Evolutionary conservation across 2,797 vertebrate genomes (phyloP).

Genomic region (Hemibagrus guttatus): DNA sequence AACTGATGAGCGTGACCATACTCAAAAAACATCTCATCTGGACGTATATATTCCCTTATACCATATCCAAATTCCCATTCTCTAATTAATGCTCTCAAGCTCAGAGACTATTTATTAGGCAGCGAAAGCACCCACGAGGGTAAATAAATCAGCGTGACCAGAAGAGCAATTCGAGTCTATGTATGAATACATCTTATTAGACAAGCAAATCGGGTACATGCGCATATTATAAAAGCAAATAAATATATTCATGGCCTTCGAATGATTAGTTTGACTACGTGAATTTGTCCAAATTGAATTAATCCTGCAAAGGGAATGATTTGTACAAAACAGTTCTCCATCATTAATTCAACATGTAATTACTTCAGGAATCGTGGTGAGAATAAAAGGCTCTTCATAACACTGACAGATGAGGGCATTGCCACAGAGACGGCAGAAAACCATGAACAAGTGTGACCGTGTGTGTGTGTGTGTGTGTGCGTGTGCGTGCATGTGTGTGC

Average conservation of each 20-base stretch:
- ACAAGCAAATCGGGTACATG: conserved; percentile 28
- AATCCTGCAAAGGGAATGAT: conserved; percentile 35
- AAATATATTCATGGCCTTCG: conserved; percentile 45
- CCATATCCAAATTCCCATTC: background rate
- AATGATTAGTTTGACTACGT: conserved; percentile 47
- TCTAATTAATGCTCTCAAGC: conserved; percentile 10
- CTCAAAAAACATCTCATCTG: background rate
- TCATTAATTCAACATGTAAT: conserved; percentile 60
- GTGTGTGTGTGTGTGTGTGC: conserved; percentile 27
- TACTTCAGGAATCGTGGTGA: conserved; percentile 52
- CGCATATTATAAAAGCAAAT: conserved; percentile 38
- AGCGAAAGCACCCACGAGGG: background rate
- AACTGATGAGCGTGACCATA: background rate
- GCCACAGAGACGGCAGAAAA: conserved; percentile 51
- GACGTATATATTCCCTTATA: background rate
- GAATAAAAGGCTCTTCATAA: conserved; percentile 58
- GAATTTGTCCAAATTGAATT: conserved; percentile 45
- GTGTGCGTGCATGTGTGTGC: conserved; percentile 24
- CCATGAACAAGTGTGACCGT: conserved; percentile 12
- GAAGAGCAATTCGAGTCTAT: conserved; percentile 30
- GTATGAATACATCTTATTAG: conserved; percentile 42
- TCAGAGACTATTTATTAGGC: conserved; percentile 12
- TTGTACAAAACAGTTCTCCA: conserved; percentile 43
- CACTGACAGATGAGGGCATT: conserved; percentile 54
- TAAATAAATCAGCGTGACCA: conserved; percentile 28